phyloP scores from a whole-genome alignment of 2,888 invertebrate species.

The Carterocephalus palaemon region DNA sequence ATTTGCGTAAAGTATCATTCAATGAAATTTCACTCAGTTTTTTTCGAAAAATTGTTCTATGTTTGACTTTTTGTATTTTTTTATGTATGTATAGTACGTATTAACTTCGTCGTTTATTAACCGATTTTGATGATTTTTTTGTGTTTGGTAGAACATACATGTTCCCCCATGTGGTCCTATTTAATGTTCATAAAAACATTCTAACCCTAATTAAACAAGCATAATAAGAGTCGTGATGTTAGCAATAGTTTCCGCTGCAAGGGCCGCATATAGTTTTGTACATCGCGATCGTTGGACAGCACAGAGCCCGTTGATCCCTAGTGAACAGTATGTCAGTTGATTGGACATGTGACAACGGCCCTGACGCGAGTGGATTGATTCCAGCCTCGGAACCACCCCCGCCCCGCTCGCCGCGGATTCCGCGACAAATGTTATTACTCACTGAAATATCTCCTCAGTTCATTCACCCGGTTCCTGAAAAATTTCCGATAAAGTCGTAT shows the following conservation, averaged over 20 bases:
- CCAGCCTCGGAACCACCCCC: slow-evolving; percentile 39
- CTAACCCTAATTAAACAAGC: too few relatives aligned
- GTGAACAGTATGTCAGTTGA: slow-evolving; percentile 71
- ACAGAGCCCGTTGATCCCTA: slow-evolving; percentile 55
- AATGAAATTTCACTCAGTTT: too few relatives aligned
- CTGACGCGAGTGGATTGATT: slow-evolving; percentile 74
- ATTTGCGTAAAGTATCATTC: too few relatives aligned
- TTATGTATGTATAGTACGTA: too few relatives aligned
- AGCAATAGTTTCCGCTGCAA: too few relatives aligned
- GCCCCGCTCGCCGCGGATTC: slow-evolving; percentile 40
- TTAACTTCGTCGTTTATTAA: too few relatives aligned
- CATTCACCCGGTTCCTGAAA: slow-evolving; percentile 55
- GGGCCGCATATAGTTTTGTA: slow-evolving; percentile 16
- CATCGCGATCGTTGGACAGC: slow-evolving; percentile 10
- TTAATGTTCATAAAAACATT: too few relatives aligned
- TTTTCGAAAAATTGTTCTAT: too few relatives aligned
- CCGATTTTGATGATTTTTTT: neutral
- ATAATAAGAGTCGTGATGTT: too few relatives aligned
- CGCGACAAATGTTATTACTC: slow-evolving; percentile 63
- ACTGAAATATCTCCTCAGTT: slow-evolving; percentile 55
- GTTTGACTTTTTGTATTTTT: too few relatives aligned
- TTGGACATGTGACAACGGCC: slow-evolving; percentile 65
- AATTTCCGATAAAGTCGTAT: slow-evolving; percentile 38
- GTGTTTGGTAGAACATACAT: too few relatives aligned
- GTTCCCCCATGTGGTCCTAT: too few relatives aligned